Base-by-base conservation (phyloP, 1,140 invertebrate species). In the Atta cephalotes region DNA sequence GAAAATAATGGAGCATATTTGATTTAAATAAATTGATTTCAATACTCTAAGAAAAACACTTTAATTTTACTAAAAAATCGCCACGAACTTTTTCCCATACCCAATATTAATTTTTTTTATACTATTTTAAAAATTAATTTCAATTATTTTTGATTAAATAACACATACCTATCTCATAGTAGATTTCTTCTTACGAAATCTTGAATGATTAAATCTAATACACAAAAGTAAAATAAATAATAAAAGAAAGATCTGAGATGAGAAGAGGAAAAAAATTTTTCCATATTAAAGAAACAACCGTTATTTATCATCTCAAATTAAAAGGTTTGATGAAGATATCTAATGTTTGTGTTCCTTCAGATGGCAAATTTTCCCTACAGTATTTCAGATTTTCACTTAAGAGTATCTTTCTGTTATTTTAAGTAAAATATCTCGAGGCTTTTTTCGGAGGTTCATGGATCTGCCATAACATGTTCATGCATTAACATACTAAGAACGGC, bases 401-500 rank as follows among this genome's bases (percentile, higher is more conserved):
- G 18, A 9, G 2, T 0, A 9, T 21, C 18, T 21, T 9, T 18
- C 18, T 18, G 31, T 66, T n/a, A 35, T 21, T 76, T 25, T 6
- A n/a, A 78, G 21, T 62, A 25, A 65, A 63, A 51, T 25, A 21
- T 49, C 9, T 35, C 9, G 86, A 81, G 84, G 78, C 58, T 62
- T 62, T 86, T 58, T 45, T 45, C 39, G 82, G 49, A 31, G 35
- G 39, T 53, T 76, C 84, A 39, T 53, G 14, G 60, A 56, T 78
- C 71, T 85, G 71, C 14, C 76, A 74, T 56, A 31, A 31, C 28
- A 39, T 60, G 56, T 85, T 76, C 68, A 45, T 25, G 68, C 78
- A 71, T 63, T 87, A 86, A 92, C 53, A 74, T 85, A 89, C 85
- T 91, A 93, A 91, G 89, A 88, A 72, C 77, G 78, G 78, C 77